Base-by-base conservation (phyloP, 2,797 vertebrate species). In the Lycodopsis pacificus region DNA sequence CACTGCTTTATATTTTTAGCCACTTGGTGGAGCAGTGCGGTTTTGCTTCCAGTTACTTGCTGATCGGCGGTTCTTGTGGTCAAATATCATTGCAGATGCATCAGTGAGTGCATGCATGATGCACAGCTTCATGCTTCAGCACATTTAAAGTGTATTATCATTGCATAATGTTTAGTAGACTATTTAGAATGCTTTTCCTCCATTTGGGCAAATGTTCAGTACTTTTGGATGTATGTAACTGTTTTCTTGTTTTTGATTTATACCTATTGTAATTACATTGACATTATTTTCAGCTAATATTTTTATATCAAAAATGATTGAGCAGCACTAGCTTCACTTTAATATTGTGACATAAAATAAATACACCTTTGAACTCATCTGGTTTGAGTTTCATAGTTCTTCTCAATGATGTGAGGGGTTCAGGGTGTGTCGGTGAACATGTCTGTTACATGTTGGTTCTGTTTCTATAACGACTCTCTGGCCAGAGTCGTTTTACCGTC, bases 381-480 rank as follows among this genome's bases (percentile, higher is more conserved):
- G 22, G 9, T 63, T 53, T 4, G n/a, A 57, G 27, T 38, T 34
- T 58, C 0, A 40, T 36, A 63, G 20, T 44, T 56, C 42, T 44
- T 27, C 0, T 19, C 27, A 57, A 49, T 7, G 6, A 20, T 48
- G 1, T 44, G 38, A 20, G 36, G 44, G 42, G 7, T 9, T 12
- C 11, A 46, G 67, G 51, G 71, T 40, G 64, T 75, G 54, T 3
- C 12, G 0, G 8, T 62, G 17, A 27, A 49, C 7, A 8, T 58
- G 14, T 44, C 27, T 0, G 17, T 32, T n/a, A 4, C 3, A 9
- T 59, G n/a, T 30, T 61, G 32, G 61, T 86, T 87, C 59, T 81
- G 46, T 63, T 80, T 68, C 13, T 59, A 34, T n/a, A 3, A 19
- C 67, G 48, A 79, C 36, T 85, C 76, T 77, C 44, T 32, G 58